Evolutionary conservation across 2,888 invertebrate species (phyloP), one percentile per base, ranked within the genome.

Genomic region (Drosophila neutralis): DNA sequence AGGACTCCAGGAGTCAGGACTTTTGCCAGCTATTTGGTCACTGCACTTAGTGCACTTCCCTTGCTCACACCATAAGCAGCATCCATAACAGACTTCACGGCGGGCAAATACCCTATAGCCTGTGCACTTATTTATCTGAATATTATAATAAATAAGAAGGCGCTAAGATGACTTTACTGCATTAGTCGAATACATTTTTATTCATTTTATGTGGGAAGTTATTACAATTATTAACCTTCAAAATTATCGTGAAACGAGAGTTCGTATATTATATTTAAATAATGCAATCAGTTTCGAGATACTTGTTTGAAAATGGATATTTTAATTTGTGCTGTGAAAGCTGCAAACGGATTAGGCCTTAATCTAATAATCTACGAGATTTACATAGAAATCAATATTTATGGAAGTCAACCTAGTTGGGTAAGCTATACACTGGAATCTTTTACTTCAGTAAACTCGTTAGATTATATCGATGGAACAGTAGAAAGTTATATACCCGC

Each of bases 31-130:
- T 69, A 75, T 83, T 87, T 85, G 83, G 83, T 80, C 86, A 88
- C 83, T 87, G 83, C 86, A 86, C 86, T 88, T 87, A 80, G 83
- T 73, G 80, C 75, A 86, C 82, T 78, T 81, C 81, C 79, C 74
- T 76, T 69, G 59, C 82, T 72, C 83, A 66, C 61, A 62, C 56
- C 63, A 63, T 15, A 1, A 15, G 33, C 65, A 56, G 11, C 54
- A 66, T 18, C 48, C 45, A 4, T n/a, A 59, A 27, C 36, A 36
- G 4, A 27, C 29, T 27, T 15, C 18, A 2, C 36, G 64, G 60
- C 29, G 10, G 3, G 4, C 5, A 10, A 18, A 31, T 57, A 57
- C 29, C 8, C 38, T 38, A 4, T 2, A 5, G 5, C 4, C 2
- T 45, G 13, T 13, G 13, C 13, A 15, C 2, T 24, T 4, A 15